A percentile compares a stretch with the other conserved stretches of the same genome.
These are phyloP conservation scores for Sylvia atricapilla DNA, from an alignment of 2,113 vertebrate genomes.

Conservation along the genomic window DNA sequence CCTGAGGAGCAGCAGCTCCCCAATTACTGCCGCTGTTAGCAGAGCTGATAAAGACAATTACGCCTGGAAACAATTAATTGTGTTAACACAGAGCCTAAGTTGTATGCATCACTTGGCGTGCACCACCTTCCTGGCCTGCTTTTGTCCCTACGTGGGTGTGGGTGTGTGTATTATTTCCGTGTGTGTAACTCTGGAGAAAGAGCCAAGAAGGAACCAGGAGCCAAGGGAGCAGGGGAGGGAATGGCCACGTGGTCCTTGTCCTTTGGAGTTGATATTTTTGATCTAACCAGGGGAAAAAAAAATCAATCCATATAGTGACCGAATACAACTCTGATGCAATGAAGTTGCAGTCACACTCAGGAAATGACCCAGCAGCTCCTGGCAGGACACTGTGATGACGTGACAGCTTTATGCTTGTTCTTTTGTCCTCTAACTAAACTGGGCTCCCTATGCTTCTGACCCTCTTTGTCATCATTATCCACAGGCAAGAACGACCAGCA, in stretches of 20 bases:
- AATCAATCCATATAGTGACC: neutral
- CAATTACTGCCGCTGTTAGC: neutral
- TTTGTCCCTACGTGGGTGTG: neutral
- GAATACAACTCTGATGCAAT: neutral
- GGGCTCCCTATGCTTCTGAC: neutral
- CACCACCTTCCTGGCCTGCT: neutral
- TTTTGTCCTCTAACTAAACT: neutral
- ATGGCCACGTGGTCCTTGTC: neutral
- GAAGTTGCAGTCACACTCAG: neutral
- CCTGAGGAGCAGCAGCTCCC: neutral
- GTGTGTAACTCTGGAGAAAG: neutral
- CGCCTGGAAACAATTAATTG: constrained; percentile 10
- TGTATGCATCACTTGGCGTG: neutral
- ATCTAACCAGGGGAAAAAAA: accelerated
- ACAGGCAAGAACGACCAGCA: neutral
- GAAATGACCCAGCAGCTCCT: neutral
- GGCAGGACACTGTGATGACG: neutral
- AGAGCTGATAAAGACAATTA: constrained; percentile 30
- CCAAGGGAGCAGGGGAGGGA: neutral
- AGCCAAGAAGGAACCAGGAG: neutral
- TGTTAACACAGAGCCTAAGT: neutral
- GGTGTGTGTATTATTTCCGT: neutral
- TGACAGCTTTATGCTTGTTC: neutral
- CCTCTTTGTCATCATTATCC: neutral
- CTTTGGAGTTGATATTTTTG: neutral